These are phyloP conservation scores for Chlorops oryzae DNA, from an alignment of 1,140 invertebrate genomes.

Conservation along the genomic window DNA sequence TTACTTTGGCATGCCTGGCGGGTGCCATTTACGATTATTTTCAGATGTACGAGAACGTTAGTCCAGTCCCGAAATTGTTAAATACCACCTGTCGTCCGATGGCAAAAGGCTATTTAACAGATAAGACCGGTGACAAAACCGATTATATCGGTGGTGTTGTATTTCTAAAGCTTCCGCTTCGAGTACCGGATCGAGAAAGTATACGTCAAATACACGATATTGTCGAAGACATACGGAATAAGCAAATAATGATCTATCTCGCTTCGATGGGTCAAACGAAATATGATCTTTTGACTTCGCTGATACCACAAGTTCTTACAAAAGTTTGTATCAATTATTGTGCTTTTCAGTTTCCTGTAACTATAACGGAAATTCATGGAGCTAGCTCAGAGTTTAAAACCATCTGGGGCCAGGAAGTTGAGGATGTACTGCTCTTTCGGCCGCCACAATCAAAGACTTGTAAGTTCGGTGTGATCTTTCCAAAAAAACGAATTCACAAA, in stretches of 20 bases:
- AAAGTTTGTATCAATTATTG: slow-evolving; percentile 64
- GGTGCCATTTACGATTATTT: slow-evolving; percentile 40
- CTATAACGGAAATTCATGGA: slow-evolving; percentile 62
- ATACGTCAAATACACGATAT: slow-evolving; percentile 52
- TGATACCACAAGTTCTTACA: slow-evolving; percentile 61
- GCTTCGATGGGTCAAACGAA: slow-evolving; percentile 62
- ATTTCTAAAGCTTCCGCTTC: slow-evolving; percentile 48
- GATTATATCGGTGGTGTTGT: slow-evolving; percentile 46
- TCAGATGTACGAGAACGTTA: slow-evolving; percentile 20
- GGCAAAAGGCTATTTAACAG: slow-evolving; percentile 42
- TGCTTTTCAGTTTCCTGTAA: slow-evolving; percentile 65
- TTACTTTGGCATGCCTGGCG: slow-evolving; percentile 53
- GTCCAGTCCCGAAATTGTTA: slow-evolving; percentile 38
- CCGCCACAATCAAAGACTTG: slow-evolving; percentile 76
- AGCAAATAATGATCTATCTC: slow-evolving; percentile 62
- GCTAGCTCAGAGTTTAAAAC: slow-evolving; percentile 40
- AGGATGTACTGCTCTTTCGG: slow-evolving; percentile 65
- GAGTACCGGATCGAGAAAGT: slow-evolving; percentile 39
- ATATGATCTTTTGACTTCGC: slow-evolving; percentile 59
- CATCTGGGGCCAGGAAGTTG: slow-evolving; percentile 64
- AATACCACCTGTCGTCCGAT: slow-evolving; percentile 50
- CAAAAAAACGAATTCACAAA: too few relatives aligned
- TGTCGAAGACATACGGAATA: slow-evolving; percentile 54
- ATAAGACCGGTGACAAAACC: slow-evolving; percentile 29
- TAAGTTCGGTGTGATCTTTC: slow-evolving; percentile 49